These are phyloP conservation scores for Ganaspis brasiliensis DNA, from an alignment of 2,888 invertebrate genomes.

Conservation along the genomic window DNA sequence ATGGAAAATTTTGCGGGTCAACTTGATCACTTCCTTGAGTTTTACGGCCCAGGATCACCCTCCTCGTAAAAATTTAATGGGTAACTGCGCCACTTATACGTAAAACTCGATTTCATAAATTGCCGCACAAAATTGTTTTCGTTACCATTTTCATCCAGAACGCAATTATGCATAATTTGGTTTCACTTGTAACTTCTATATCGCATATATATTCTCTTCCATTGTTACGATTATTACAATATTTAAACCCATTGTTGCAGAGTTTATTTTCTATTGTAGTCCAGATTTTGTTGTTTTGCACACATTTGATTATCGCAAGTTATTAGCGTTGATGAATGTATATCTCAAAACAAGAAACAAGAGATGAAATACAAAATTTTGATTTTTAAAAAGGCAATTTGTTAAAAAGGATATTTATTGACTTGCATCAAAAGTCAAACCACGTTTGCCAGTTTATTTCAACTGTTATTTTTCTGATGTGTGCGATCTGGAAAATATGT, in stretches of 20 bases:
- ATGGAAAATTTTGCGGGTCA: conserved; percentile 39
- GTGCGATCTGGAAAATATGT: conserved; percentile 6
- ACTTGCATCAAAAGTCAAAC: background rate
- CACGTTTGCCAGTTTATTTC: background rate
- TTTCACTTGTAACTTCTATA: too few relatives aligned
- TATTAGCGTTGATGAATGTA: too few relatives aligned
- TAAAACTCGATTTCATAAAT: background rate
- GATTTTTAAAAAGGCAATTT: too few relatives aligned
- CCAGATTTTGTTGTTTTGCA: too few relatives aligned
- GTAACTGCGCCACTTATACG: background rate
- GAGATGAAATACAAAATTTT: too few relatives aligned
- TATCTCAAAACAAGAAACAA: too few relatives aligned
- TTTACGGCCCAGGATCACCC: conserved; percentile 7
- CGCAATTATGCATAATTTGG: background rate
- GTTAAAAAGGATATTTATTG: background rate
- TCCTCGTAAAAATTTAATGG: conserved; percentile 22
- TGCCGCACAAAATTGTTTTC: background rate
- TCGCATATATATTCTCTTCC: too few relatives aligned
- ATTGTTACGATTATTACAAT: background rate
- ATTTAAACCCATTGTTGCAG: background rate
- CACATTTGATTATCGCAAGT: too few relatives aligned
- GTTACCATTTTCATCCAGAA: background rate
- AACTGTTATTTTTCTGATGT: background rate
- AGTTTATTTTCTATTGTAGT: too few relatives aligned
- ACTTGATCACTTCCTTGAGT: conserved; percentile 35